phyloP scores from a whole-genome alignment of 2,797 vertebrate genomes.

The Macroramphosus scolopax region DNA sequence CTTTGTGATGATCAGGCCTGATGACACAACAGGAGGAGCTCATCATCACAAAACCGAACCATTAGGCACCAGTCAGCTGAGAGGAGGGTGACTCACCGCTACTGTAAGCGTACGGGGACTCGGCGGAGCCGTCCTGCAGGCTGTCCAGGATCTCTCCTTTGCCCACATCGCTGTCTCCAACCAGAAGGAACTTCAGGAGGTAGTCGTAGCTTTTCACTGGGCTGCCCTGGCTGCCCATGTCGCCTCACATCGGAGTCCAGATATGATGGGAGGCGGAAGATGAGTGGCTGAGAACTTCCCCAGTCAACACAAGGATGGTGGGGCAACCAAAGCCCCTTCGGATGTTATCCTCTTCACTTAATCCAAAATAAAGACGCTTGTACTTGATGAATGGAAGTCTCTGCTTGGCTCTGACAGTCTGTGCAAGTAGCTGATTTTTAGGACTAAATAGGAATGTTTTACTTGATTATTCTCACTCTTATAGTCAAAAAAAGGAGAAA shows the following conservation, averaged over 20 bases:
- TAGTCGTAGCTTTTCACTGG: conserved; percentile 99
- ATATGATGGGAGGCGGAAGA: conserved; percentile 23
- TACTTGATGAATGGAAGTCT: no score
- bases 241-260: conserved; percentile 48
- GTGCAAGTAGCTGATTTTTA: no score
- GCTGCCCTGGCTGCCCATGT: conserved; percentile 94
- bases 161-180: conserved; percentile 97
- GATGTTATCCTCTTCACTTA: no score
- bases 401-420: no score
- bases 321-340: no score
- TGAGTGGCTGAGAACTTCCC: conserved; percentile 1
- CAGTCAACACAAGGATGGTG: background rate
- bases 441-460: no score
- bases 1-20: conserved; percentile 30
- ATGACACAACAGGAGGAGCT: no score
- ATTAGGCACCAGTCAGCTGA: no score
- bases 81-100: conserved; percentile 84
- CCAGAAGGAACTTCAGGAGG: conserved; percentile 95
- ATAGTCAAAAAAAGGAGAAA: no score
- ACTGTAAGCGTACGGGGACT: conserved; percentile 96
- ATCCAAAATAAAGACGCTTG: no score
- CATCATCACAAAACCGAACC: no score
- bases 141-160: conserved; percentile 98
- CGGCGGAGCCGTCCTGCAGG: conserved; percentile 93
- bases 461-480: no score